Conservation (phyloP, 2,113 vertebrate genomes). For the Cynoglossus semilaevis region DNA sequence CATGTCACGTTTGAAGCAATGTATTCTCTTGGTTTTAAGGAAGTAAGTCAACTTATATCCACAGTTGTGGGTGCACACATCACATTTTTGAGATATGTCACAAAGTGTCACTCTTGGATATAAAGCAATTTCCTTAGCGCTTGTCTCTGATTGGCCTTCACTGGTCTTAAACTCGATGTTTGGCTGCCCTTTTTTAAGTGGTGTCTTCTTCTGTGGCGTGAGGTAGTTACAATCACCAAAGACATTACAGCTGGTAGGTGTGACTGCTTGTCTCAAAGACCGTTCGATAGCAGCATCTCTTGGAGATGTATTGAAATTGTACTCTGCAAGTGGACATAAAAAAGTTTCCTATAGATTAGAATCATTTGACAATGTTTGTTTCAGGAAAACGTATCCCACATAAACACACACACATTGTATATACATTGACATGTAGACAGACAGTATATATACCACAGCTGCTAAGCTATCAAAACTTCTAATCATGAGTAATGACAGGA, state of each 20-base stretch:
- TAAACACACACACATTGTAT: too few species aligned
- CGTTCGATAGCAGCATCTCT: conserved; percentile 12
- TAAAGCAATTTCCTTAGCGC: conserved; percentile 8
- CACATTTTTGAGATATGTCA: conserved; percentile 39
- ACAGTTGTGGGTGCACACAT: conserved; percentile 18
- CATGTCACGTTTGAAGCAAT: conserved; percentile 58
- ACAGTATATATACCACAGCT: too few species aligned
- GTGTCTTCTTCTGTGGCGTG: conserved; percentile 4
- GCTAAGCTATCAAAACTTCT: too few species aligned
- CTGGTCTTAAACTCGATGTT: not conserved
- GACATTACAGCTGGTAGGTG: conserved; percentile 2
- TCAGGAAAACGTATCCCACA: too few species aligned
- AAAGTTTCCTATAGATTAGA: conserved; percentile 6
- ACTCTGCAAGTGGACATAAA: conserved; percentile 54
- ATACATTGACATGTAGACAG: too few species aligned
- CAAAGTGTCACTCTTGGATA: conserved; percentile 53
- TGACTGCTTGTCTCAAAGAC: conserved; percentile 18
- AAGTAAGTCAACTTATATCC: conserved; percentile 34
- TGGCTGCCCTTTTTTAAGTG: conserved; percentile 4
- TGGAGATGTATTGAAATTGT: conserved; percentile 7
- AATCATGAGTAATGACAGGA: too few species aligned
- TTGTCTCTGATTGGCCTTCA: not conserved
- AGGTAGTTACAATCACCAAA: conserved; percentile 22
- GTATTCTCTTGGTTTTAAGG: conserved; percentile 41
- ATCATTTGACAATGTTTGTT: not conserved